phyloP scores from a whole-genome alignment of 64 coral and sea anemone genomes.

The Platygyra sinensis region DNA sequence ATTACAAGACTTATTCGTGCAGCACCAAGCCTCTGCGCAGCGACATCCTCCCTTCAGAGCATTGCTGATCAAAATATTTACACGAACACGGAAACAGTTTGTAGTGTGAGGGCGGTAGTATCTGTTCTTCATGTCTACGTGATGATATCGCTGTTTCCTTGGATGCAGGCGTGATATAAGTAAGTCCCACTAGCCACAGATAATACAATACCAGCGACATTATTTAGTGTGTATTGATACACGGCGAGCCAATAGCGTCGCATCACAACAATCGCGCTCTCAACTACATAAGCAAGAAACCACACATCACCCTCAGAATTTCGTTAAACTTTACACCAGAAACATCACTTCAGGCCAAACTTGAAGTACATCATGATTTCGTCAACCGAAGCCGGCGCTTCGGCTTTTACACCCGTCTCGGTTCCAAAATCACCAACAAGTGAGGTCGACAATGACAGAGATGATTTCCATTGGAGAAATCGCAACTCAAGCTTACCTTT shows the following conservation, averaged over 20 bases:
- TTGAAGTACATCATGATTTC: neutral
- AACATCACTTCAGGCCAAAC: neutral
- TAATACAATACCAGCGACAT: slow-evolving; percentile 36
- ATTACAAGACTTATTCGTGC: neutral
- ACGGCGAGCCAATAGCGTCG: slow-evolving; percentile 12
- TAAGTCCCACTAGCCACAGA: neutral
- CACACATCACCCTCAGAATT: neutral
- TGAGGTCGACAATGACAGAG: slow-evolving; percentile 16
- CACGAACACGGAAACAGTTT: slow-evolving; percentile 26
- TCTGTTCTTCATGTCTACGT: slow-evolving; percentile 1
- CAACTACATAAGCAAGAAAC: slow-evolving; percentile 40
- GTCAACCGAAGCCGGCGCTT: slow-evolving; percentile 22
- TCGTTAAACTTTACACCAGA: slow-evolving; percentile 22
- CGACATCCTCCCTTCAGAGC: neutral
- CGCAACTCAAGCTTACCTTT: slow-evolving; percentile 9
- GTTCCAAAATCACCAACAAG: slow-evolving; percentile 10
- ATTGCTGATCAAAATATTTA: slow-evolving; percentile 22
- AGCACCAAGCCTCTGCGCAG: neutral
- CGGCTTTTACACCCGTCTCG: slow-evolving; percentile 14
- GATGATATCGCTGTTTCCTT: slow-evolving; percentile 34
- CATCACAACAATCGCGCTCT: slow-evolving; percentile 35
- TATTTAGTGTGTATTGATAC: slow-evolving; percentile 49
- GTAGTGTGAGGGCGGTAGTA: neutral
- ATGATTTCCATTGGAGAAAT: slow-evolving; percentile 27
- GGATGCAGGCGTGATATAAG: neutral